phyloP scores from a whole-genome alignment of 2,113 vertebrate genomes.

The Melanocharis versteri region DNA sequence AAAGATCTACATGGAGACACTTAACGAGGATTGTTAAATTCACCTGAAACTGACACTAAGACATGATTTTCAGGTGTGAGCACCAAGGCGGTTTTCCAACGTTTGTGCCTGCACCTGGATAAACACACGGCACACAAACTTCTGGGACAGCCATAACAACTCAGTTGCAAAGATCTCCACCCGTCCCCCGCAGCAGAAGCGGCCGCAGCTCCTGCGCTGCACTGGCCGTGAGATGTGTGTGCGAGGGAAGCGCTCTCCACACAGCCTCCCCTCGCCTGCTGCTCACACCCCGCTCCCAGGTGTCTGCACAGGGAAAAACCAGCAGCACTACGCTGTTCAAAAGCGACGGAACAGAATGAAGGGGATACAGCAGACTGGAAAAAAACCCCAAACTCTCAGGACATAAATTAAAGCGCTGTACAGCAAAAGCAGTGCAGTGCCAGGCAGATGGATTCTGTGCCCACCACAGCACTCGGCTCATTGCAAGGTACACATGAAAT shows the following conservation, averaged over 20 bases:
- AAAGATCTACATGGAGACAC: neutral
- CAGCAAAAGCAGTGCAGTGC: neutral
- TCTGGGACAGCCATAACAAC: too few species aligned
- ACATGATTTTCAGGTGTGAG: neutral
- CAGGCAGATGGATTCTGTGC: neutral
- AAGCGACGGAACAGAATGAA: neutral
- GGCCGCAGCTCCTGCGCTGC: neutral
- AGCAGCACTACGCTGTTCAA: rapidly evolving
- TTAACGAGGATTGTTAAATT: neutral
- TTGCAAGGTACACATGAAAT: rapidly evolving
- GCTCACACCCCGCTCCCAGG: neutral
- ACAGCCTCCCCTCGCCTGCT: too few species aligned
- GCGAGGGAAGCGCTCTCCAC: neutral
- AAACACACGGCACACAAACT: too few species aligned
- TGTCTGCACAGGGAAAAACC: neutral
- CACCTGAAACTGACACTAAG: neutral
- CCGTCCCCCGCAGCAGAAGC: neutral
- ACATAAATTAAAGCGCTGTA: neutral
- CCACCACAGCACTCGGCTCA: rapidly evolving
- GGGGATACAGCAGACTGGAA: rapidly evolving
- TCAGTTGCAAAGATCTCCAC: rapidly evolving
- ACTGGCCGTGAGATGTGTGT: rapidly evolving
- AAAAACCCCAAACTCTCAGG: neutral
- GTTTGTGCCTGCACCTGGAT: neutral
- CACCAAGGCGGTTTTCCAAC: rapidly evolving